Conservation (phyloP, 2,113 vertebrate genomes). For the Galemys pyrenaicus region DNA sequence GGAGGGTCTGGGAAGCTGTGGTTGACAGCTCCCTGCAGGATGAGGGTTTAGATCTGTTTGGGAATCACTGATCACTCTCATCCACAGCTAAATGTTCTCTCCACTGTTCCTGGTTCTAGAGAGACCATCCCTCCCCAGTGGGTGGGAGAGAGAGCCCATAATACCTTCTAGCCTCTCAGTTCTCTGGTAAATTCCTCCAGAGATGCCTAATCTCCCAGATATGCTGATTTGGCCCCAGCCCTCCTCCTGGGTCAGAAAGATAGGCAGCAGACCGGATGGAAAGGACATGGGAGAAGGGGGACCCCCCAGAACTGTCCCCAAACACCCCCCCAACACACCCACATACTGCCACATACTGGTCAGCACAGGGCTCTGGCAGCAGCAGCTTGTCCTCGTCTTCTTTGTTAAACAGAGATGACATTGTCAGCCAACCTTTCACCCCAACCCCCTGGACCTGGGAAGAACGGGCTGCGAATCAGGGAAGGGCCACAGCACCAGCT, state of each 20-base stretch:
- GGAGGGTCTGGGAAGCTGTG: background rate
- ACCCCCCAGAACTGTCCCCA: background rate
- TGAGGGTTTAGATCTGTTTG: background rate
- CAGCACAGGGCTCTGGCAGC: constrained; percentile 87
- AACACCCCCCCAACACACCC: background rate
- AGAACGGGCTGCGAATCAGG: constrained; percentile 33
- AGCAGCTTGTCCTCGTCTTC: constrained; percentile 95
- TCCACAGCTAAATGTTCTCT: background rate
- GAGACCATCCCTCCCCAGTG: background rate
- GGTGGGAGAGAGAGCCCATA: background rate
- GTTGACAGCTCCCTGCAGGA: background rate
- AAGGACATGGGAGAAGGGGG: background rate
- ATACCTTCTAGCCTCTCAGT: background rate
- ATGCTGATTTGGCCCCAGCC: background rate
- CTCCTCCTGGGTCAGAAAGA: background rate
- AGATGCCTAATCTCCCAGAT: background rate
- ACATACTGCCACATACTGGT: constrained; percentile 88
- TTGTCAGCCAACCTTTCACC: constrained; percentile 91
- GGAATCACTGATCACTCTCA: background rate
- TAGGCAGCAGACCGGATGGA: background rate
- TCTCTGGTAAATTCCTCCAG: background rate
- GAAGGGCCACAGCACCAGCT: background rate
- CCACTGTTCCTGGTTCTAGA: background rate
- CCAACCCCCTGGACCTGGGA: constrained; percentile 93
- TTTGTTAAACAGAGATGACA: constrained; percentile 92